These are phyloP conservation scores for Macrostomum lignano DNA, from an alignment of 1,140 invertebrate genomes.

Conservation along the genomic window DNA sequence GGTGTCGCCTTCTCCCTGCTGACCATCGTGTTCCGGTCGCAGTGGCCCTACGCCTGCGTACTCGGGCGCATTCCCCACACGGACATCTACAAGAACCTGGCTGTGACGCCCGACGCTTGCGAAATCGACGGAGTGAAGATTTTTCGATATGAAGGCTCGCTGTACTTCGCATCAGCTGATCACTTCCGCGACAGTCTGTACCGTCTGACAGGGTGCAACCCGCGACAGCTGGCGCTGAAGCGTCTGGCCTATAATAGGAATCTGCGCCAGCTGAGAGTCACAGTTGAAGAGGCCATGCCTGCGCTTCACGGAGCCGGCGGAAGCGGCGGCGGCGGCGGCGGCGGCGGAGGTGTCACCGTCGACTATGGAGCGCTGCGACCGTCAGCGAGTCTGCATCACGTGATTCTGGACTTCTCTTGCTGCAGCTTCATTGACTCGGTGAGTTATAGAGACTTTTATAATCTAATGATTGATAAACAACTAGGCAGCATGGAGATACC, in stretches of 20 bases:
- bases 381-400: conserved; percentile 7
- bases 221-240: conserved; percentile 11
- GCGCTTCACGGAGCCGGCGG: too few relatives aligned
- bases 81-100: conserved; percentile 22
- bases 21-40: conserved; percentile 34
- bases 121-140: conserved; percentile 24
- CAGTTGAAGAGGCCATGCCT: too few relatives aligned
- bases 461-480: too few relatives aligned
- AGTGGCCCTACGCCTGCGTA: conserved; percentile 18
- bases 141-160: conserved; percentile 21
- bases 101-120: conserved; percentile 10
- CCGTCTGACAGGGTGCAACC: conserved; percentile 13
- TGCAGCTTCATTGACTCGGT: conserved; percentile 16
- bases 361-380: neutral
- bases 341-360: neutral
- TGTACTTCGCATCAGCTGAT: conserved; percentile 25
- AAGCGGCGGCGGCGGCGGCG: too few relatives aligned
- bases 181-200: conserved; percentile 17
- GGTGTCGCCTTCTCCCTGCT: conserved; percentile 43
- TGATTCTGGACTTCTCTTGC: conserved; percentile 16
- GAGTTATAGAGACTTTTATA: too few relatives aligned
- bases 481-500: too few relatives aligned
- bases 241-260: neutral
- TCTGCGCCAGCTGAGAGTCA: conserved; percentile 1
- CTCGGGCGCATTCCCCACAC: conserved; percentile 20